These are phyloP conservation scores for Strigamia transsilvanica DNA, from an alignment of 2,888 invertebrate genomes.

Conservation along the genomic window DNA sequence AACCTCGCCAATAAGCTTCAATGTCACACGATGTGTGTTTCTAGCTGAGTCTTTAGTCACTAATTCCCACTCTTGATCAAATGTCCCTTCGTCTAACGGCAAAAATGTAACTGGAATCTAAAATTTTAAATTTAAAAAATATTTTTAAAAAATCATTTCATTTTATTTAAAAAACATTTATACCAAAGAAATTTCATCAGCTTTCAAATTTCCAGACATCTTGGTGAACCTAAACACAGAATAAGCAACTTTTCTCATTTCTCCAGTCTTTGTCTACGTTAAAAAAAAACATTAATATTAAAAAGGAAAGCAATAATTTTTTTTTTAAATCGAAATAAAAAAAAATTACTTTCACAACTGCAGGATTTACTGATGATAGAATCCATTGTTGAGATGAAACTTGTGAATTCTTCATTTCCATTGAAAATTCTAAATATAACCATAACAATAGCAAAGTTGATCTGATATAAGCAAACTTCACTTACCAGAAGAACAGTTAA, in stretches of 20 bases:
- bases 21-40: not conserved
- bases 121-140: not conserved
- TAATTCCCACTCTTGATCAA: constrained; percentile 28
- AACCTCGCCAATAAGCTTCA: not conserved
- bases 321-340: not conserved
- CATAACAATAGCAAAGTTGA: not conserved
- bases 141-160: not conserved
- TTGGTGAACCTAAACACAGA: constrained; percentile 6
- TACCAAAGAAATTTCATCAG: not conserved
- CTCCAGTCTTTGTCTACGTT: not conserved
- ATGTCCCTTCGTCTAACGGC: constrained; percentile 12
- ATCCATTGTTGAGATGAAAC: constrained; percentile 18
- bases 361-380: constrained; percentile 22
- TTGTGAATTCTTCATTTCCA: constrained; percentile 18
- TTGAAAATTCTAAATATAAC: constrained; percentile 12
- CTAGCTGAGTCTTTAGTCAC: not conserved
- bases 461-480: not conserved
- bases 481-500: constrained; percentile 15
- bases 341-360: not conserved
- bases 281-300: not conserved
- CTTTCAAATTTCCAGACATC: constrained; percentile 12
- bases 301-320: not conserved
- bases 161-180: too few species aligned
- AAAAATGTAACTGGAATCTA: constrained; percentile 35
- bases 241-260: not conserved